Evolutionary conservation across 2,888 invertebrate genomes (phyloP), one percentile per base, ranked within the genome.

Genomic region (Phorcus lineatus): DNA sequence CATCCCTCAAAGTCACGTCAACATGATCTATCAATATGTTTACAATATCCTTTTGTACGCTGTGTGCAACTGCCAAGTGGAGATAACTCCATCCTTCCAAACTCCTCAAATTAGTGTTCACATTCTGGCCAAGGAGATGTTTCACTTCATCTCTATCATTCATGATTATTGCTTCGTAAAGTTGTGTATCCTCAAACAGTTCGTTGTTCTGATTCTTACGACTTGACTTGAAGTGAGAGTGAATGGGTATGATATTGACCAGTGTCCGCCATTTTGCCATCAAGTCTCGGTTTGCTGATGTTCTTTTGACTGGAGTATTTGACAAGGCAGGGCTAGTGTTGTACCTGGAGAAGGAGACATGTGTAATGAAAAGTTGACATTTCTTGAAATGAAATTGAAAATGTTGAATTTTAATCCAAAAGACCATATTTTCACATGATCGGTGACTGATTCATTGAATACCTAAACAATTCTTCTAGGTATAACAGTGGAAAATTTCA

Each of bases 11-110:
- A 0, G 85, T 80, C 19, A 88, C 77, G 77, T 88, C 87, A 0
- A 87, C 82, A 53, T 84, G 84, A 16, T 86, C 82, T 17, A 88
- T 74, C 4, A 89, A 84, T 3, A 85, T 79, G 74, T 84, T 84
- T 66, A 89, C 81, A 2, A 87, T 84, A 7, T 82, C 82, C 2
- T 83, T 76, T 0, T 85, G 84, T 76, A 83, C 87, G n/a, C 86
- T 53, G 31, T 83, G 83, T 13, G 78, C 79, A 7, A 88, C 86
- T 28, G 88, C 89, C 17, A 83, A 57, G 77, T 88, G 88, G 24
- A 89, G 85, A 17, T 86, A 82, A 17, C 86, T 86, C 81, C 84
- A 83, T 9, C 89, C 89, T 55, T 84, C 82, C 17, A 80, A 16
- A 62, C 86, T 85, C 79, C 87, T 74, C 16, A 80, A 28, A 7